Evolutionary conservation across 2,888 invertebrate species (phyloP), one percentile per base, ranked within the genome.

Genomic region (Oasisia sp.): DNA sequence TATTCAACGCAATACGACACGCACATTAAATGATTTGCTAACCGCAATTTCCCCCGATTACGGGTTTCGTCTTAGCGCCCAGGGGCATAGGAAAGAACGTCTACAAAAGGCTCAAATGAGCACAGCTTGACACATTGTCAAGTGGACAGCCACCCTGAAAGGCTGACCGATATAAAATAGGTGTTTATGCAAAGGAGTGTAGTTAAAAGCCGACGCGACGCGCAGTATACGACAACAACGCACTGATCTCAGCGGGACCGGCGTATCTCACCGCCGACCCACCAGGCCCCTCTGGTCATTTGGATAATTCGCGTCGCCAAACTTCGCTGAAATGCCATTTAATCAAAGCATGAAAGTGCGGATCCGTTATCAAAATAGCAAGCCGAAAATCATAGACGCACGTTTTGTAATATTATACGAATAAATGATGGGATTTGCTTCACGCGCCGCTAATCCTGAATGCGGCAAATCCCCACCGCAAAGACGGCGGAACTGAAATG

Each of bases 81-180:
- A 19, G 14, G n/a, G 38, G 74, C 27, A 27, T 19, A 14, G 74
- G 74, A 74, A 74, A 74, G 50, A 50, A 50, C 50, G n/a, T 74
- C 74, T 74, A 50, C 50, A 50, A 27, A 74, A 27, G n/a, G 74
- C 27, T 74, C 74, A 19, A n/a, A 74, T 14, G 9, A 50, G 50
- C 50, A 50, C 74, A 74, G 74, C 74, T 74, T 74, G 74, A 74
- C 74, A 74, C 74, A 74, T 27, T n/a, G 74, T 74, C 74, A 74
- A 74, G 74, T 74, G 74, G 74, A 19, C 74, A n/a, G 74, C 74
- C 74, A 27, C 74, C 7, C 27, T 74, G 74, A 74, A 74, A 74
- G 2, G 74, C 74, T 74, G 74, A 74, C 74, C 74, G 74, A 74
- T 7, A 74, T 74, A 74, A 27, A 74, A 74, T 74, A 74, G 74